Percentiles rank a stretch among this genome's conserved stretches.
These are phyloP conservation scores for Myiozetetes cayanensis DNA, from an alignment of 2,113 vertebrate species.

Conservation along the genomic window DNA sequence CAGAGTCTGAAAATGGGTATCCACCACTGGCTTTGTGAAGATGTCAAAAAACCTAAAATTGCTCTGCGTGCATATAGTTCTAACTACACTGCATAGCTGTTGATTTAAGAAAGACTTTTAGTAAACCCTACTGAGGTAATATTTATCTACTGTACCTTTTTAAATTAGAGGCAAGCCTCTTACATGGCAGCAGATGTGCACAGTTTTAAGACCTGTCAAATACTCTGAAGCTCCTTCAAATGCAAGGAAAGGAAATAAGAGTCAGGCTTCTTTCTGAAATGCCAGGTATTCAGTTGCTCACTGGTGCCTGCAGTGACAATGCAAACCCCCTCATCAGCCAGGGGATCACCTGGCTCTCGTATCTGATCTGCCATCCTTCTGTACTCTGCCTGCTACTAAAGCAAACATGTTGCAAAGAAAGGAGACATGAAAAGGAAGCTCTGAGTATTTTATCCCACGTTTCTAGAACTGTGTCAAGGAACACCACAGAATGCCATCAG, in stretches of 20 bases:
- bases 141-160: constrained; percentile 32
- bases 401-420: constrained; percentile 13
- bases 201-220: constrained; percentile 45
- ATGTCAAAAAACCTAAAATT: constrained; percentile 27
- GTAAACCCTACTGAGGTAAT: constrained; percentile 25
- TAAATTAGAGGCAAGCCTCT: constrained; percentile 52
- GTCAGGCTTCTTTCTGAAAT: constrained; percentile 33
- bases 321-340: neutral
- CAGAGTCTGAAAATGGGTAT: constrained; percentile 37
- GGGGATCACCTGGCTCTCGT: neutral
- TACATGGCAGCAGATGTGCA: constrained; percentile 47
- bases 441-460: neutral
- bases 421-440: neutral
- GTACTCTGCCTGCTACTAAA: constrained; percentile 17
- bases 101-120: constrained; percentile 50
- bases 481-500: neutral
- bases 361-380: constrained; percentile 18
- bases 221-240: constrained; percentile 36
- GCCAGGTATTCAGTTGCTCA: constrained; percentile 2
- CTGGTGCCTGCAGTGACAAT: neutral
- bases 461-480: neutral
- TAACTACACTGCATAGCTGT: neutral
- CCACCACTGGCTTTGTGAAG: constrained; percentile 15
- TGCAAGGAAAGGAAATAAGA: neutral
- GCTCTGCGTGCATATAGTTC: constrained; percentile 26